phyloP scores from a whole-genome alignment of 2,888 invertebrate genomes.

The Lasioglossum morio region DNA sequence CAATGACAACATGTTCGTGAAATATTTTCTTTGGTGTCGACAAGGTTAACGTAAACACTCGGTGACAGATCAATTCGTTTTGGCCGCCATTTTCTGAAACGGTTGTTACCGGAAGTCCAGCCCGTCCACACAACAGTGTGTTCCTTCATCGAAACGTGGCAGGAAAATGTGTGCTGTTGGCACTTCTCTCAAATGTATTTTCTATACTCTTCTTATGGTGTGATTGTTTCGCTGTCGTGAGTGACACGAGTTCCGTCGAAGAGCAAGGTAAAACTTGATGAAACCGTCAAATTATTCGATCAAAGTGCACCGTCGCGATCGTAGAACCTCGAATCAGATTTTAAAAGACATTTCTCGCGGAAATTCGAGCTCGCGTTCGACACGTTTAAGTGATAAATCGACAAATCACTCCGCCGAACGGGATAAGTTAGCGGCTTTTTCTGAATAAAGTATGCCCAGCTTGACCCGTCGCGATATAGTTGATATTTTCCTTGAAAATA shows the following conservation, averaged over 20 bases:
- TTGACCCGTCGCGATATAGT: background rate
- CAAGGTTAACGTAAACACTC: background rate
- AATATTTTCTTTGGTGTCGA: background rate
- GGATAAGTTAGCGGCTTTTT: constrained; percentile 20
- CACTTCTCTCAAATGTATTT: constrained; percentile 68
- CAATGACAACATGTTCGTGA: background rate
- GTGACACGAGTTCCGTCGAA: constrained; percentile 39
- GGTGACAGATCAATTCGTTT: constrained; percentile 46
- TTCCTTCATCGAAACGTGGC: constrained; percentile 79
- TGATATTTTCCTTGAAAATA: background rate
- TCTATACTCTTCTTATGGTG: constrained; percentile 43
- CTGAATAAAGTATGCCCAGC: constrained; percentile 25
- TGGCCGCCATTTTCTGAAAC: constrained; percentile 61
- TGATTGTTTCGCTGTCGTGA: constrained; percentile 37
- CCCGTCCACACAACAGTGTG: constrained; percentile 63
- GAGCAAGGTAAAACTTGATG: constrained; percentile 38
- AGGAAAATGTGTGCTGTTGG: constrained; percentile 76
- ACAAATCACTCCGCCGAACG: constrained; percentile 9
- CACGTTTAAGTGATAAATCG: constrained; percentile 9
- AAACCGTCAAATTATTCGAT: constrained; percentile 6
- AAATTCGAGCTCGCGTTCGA: constrained; percentile 6
- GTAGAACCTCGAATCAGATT: background rate
- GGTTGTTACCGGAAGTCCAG: constrained; percentile 71
- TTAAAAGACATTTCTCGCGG: constrained; percentile 2
- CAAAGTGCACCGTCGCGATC: background rate